These are phyloP conservation scores for Syngnathus scovelli DNA, from an alignment of 2,113 vertebrate species.

Conservation along the genomic window DNA sequence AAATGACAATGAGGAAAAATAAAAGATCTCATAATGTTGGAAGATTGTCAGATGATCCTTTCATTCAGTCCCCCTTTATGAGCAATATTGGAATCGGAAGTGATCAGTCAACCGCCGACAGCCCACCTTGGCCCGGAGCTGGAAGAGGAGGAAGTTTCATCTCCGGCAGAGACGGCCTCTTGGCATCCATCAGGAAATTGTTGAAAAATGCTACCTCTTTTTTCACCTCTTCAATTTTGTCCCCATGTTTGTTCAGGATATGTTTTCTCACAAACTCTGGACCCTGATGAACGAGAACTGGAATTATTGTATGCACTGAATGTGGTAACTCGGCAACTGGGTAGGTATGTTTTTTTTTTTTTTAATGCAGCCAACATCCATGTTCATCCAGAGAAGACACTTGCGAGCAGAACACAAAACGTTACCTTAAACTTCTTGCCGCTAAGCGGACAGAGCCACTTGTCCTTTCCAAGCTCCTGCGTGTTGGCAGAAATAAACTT, in stretches of 20 bases:
- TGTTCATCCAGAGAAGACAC: too few species aligned
- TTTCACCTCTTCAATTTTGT: conserved; percentile 91
- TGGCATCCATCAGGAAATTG: conserved; percentile 87
- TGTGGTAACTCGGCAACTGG: too few species aligned
- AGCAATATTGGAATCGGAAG: neutral
- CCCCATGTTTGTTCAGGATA: conserved; percentile 88
- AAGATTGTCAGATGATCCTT: neutral
- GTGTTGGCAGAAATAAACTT: conserved; percentile 90
- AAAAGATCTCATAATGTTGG: neutral
- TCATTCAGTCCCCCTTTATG: neutral
- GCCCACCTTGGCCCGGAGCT: conserved; percentile 74
- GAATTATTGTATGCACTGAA: neutral
- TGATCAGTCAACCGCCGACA: conserved; percentile 1
- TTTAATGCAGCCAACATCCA: too few species aligned
- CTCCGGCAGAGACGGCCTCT: conserved; percentile 82
- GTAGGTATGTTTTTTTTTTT: too few species aligned
- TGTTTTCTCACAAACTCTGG: conserved; percentile 92
- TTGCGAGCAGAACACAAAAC: neutral
- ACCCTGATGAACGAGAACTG: conserved; percentile 63
- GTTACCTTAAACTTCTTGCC: conserved; percentile 91
- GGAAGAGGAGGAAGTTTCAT: conserved; percentile 83
- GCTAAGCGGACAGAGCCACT: conserved; percentile 92
- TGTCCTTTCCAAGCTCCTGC: conserved; percentile 91
- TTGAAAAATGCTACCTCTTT: conserved; percentile 90
- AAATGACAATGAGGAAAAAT: neutral